Conservation (phyloP, 2,888 invertebrate genomes). For the Philonicus albiceps region DNA sequence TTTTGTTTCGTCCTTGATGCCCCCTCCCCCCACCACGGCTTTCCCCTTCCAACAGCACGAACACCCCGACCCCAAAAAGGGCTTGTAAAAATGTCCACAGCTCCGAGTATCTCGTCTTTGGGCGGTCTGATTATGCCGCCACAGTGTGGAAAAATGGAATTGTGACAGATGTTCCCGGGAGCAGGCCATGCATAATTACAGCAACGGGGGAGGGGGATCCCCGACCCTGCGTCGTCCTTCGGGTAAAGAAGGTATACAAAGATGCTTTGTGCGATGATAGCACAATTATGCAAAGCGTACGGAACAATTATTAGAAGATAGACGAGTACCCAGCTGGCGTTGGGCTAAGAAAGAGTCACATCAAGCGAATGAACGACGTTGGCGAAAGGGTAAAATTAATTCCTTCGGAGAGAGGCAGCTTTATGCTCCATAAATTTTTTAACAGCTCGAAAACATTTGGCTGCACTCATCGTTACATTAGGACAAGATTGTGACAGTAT, state of each 20-base stretch:
- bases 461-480: background rate
- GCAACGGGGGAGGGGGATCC: too few relatives aligned
- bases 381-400: background rate
- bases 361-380: background rate
- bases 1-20: background rate
- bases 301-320: background rate
- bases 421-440: background rate
- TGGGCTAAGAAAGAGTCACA: background rate
- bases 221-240: background rate
- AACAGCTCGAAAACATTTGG: background rate
- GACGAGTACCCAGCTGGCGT: background rate
- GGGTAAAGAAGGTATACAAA: background rate
- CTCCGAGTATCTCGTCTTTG: background rate
- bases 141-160: conserved; percentile 11
- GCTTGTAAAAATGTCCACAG: background rate
- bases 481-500: background rate
- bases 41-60: too few relatives aligned
- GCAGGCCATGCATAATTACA: conserved; percentile 45
- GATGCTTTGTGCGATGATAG: background rate
- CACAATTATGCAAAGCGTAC: conserved; percentile 21
- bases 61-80: background rate
- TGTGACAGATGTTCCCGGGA: conserved; percentile 40
- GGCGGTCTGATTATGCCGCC: conserved; percentile 7
- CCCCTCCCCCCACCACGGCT: background rate
- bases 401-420: background rate